Evolutionary conservation across 2,113 vertebrate species (phyloP), one percentile per base, ranked within the genome.

Genomic region (Dasypus novemcinctus): DNA sequence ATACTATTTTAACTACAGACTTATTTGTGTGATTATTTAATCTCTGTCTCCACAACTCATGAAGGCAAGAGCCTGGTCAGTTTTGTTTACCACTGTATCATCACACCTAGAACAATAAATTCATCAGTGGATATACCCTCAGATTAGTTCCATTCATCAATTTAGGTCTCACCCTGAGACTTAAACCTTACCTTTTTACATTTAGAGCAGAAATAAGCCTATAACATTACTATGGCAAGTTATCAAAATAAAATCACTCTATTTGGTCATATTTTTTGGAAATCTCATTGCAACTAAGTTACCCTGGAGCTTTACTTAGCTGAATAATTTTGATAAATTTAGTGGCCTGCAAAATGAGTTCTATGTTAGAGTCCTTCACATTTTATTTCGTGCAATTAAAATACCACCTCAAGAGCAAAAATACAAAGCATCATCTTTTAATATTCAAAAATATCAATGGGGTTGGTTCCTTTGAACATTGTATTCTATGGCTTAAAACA

Each of bases 321-420:
- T 88, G 80, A 81, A 80, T 72, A 41, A 43, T 84, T 69, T 1
- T 87, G 31, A 68, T 54, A 91, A 87, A 21, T 81, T 87, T 74
- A 87, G 46, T 46, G 23, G 18, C 25, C 43, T 74, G 66, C 81
- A 91, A 87, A 80, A 43, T 66, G 75, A 87, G 36, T 87, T 91
- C 75, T 59, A 91, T 33, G 18, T 87, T 61, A 87, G 33, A 59
- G 38, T 18, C 31, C 57, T 64, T 91, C 36, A 66, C 46, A 95
- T 80, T 91, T 87, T 81, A 91, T 75, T 91, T 81, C 46, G 36
- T 81, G 57, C 11, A 31, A 80, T 91, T 81, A 87, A 74, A 94
- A 43, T 36, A 87, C 72, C 25, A 80, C 74, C 6, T 81, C 57
- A 86, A 87, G 91, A 81, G 66, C 66, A 95, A 91, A 81, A 57